Percentiles rank a stretch among this genome's conserved stretches.
phyloP scores from a whole-genome alignment of 2,797 vertebrate genomes.

The Steatocranus sp. region DNA sequence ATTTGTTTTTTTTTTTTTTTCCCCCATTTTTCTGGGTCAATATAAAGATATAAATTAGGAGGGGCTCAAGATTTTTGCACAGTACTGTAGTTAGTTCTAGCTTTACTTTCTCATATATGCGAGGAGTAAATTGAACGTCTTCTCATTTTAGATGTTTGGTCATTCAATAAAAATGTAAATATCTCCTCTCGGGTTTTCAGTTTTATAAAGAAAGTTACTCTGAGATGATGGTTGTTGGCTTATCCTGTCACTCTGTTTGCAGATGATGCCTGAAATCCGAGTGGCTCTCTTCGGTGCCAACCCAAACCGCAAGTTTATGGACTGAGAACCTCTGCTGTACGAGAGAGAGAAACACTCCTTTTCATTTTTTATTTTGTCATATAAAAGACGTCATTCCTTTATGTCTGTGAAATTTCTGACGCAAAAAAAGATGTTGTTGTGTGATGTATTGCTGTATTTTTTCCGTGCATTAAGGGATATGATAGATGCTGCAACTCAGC shows the following conservation, averaged over 20 bases:
- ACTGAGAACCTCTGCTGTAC: conserved; percentile 66
- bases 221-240: neutral
- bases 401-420: conserved; percentile 52
- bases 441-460: conserved; percentile 66
- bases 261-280: conserved; percentile 98
- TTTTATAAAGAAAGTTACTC: neutral
- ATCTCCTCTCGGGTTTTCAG: fast-evolving
- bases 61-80: neutral
- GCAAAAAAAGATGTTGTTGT: conserved; percentile 55
- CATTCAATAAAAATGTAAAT: neutral
- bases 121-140: neutral
- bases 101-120: neutral
- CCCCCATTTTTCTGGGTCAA: neutral
- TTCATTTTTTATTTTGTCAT: conserved; percentile 57
- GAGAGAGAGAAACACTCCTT: conserved; percentile 6
- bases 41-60: neutral
- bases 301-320: conserved; percentile 93
- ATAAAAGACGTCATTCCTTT: conserved; percentile 57
- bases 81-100: neutral
- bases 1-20: fast-evolving
- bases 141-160: neutral
- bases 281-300: conserved; percentile 92
- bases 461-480: conserved; percentile 46
- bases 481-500: neutral
- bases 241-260: conserved; percentile 16